Evolutionary conservation across 2,888 invertebrate genomes (phyloP), one percentile per base, ranked within the genome.

Genomic region (Graphium colonna): DNA sequence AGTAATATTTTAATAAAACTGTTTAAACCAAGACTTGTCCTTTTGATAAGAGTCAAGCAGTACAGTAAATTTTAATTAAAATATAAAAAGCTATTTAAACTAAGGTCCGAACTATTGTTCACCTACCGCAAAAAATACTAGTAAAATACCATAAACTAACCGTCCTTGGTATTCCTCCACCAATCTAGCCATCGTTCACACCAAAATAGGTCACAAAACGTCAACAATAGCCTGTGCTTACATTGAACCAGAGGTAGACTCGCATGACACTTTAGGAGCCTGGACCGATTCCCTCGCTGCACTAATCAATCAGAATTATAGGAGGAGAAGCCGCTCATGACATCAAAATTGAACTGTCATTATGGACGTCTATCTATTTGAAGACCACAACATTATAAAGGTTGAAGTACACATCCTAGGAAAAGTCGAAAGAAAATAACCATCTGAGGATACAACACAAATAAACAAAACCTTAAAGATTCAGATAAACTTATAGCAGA

Each of bases 311-410:
- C 8, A 28, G 33, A 8, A 39, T 60, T 8, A 4, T 61, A 1
- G 52, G 57, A 0, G 59, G 60, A 1, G 59, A 61, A 31, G 13
- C 49, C 0, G 4, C n/a, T 7, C 10, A 45, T 3, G 9, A 15
- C 1, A 39, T 61, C 0, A 18, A 0, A 50, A 40, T 1, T 59
- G 59, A 59, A 12, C 31, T 18, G 59, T 61, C 0, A 44, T 49
- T 41, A 21, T 54, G 1, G 33, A 46, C n/a, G 42, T 39, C 0
- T 58, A 58, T 28, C 40, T 52, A 0, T 28, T 56, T 0, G 56
- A 57, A 7, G 55, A 57, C 28, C 60, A 61, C 39, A 58, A 59
- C 17, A 56, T 56, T 1, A 41, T 60, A 10, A 48, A 53, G 8
- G 58, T 54, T n/a, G 3, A 42, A 10, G 2, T 33, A 7, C 18